phyloP scores from a whole-genome alignment of 2,888 invertebrate genomes.

The Cephonodes hylas region DNA sequence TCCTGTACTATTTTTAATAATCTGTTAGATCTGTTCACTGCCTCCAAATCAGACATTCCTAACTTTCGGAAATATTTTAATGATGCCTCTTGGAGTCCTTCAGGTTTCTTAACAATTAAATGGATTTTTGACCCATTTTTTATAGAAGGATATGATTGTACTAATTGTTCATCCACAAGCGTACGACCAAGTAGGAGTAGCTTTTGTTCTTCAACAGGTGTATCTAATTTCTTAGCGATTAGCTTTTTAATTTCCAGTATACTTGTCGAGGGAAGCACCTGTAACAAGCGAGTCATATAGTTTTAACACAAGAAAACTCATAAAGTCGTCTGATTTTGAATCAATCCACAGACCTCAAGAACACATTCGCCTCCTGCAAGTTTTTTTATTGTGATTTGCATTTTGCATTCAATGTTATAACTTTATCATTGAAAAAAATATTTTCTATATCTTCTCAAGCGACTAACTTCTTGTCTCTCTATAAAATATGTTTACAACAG shows the following conservation, averaged over 20 bases:
- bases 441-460: not conserved
- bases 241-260: constrained; percentile 86
- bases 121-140: constrained; percentile 88
- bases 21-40: constrained; percentile 81
- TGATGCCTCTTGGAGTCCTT: constrained; percentile 81
- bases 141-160: constrained; percentile 86
- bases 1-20: constrained; percentile 78
- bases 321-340: not conserved
- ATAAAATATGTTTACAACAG: too few relatives aligned
- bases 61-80: constrained; percentile 82
- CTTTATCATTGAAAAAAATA: constrained; percentile 9
- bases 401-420: constrained; percentile 45
- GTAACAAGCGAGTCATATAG: constrained; percentile 23
- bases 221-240: constrained; percentile 82
- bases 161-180: constrained; percentile 85
- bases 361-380: constrained; percentile 86
- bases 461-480: too few relatives aligned
- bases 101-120: constrained; percentile 85
- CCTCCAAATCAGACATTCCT: constrained; percentile 82
- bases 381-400: constrained; percentile 88
- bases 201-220: constrained; percentile 86
- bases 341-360: constrained; percentile 79
- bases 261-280: constrained; percentile 80
- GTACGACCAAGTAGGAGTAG: constrained; percentile 86
- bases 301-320: too few relatives aligned